Evolutionary conservation across 2,113 vertebrate species (phyloP), one percentile per base, ranked within the genome.

Genomic region (Leucoraja erinaceus): DNA sequence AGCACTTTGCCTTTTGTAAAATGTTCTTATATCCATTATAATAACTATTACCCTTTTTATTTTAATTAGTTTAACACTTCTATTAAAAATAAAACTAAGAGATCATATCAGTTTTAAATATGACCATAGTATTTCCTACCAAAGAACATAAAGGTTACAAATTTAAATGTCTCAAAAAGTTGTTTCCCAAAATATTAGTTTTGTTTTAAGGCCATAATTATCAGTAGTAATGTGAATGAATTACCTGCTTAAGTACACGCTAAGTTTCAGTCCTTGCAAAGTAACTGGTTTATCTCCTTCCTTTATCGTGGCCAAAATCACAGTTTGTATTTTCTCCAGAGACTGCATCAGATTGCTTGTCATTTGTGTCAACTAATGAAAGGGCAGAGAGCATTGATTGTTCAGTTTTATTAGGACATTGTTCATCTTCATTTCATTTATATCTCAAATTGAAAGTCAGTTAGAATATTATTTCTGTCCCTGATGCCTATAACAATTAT

Each of bases 221-320:
- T 47, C 9, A 54, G 54, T 84, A 84, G 0, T 25, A 84, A 84
- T 84, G 14, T 33, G 16, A 79, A 78, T 79, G 54, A 28, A 59
- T 77, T 93, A 97, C 97, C 54, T 96, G 93, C 0, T 93, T 77
- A 95, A 91, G 88, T 95, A 95, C 20, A 97, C 20, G 38, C 93
- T 94, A 92, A 95, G 95, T 68, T 93, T 90, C 93, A 93, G 68
- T 78, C 95, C 56, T 68, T 16, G 93, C 12, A 94, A 61, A 25
- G 94, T 7, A 0, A 94, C 0, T 0, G 7, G 1, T 22, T 20
- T 76, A 70, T 18, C 4, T 31, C 94, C 94, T 93, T 94, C 90
- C 31, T 76, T 12, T 33, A 61, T 16, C 3, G 28, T 93, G 81
- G 90, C 75, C 7, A 31, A 16, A 14, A 93, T 66, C 6, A 11